A percentile compares a stretch with the other conserved stretches of the same genome.
Evolutionary conservation across 2,113 vertebrate species (phyloP).

Genomic region (Crypturellus undulatus): DNA sequence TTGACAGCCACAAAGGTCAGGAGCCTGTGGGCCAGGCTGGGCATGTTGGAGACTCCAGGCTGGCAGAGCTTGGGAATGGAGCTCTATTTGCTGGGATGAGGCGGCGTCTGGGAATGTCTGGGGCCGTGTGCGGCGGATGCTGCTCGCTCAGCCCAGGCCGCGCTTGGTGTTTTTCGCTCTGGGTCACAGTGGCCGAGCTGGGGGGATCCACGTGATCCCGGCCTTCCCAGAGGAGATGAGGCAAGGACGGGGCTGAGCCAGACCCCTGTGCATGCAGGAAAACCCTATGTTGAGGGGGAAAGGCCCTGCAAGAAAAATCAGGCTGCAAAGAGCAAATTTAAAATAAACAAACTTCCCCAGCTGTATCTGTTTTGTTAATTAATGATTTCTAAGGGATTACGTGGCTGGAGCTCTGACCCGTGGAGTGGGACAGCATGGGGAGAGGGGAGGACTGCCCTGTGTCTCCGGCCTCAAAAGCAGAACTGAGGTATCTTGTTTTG

Average conservation of each 20-base stretch:
- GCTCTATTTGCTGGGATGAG: background rate
- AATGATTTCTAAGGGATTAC: background rate
- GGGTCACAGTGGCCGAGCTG: background rate
- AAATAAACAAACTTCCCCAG: background rate
- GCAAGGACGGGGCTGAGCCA: background rate
- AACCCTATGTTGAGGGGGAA: background rate
- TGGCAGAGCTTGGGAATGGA: background rate
- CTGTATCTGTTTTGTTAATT: background rate
- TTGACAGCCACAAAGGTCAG: background rate
- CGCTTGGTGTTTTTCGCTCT: accelerated
- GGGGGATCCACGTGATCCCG: background rate
- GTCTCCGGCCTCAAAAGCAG: background rate
- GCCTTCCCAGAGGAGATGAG: background rate
- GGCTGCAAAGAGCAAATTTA: background rate
- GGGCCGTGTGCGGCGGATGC: too few relatives aligned
- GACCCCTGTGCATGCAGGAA: background rate
- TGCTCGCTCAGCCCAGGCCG: accelerated
- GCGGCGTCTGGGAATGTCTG: too few relatives aligned
- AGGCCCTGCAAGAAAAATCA: background rate
- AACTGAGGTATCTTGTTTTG: background rate
- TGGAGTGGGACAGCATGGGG: accelerated
- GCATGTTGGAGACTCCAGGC: background rate
- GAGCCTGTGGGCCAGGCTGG: background rate
- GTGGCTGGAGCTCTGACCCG: background rate
- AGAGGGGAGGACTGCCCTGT: background rate